Evolutionary conservation across 2,113 vertebrate species (phyloP), one percentile per base, ranked within the genome.

Genomic region (Lethenteron reissneri): DNA sequence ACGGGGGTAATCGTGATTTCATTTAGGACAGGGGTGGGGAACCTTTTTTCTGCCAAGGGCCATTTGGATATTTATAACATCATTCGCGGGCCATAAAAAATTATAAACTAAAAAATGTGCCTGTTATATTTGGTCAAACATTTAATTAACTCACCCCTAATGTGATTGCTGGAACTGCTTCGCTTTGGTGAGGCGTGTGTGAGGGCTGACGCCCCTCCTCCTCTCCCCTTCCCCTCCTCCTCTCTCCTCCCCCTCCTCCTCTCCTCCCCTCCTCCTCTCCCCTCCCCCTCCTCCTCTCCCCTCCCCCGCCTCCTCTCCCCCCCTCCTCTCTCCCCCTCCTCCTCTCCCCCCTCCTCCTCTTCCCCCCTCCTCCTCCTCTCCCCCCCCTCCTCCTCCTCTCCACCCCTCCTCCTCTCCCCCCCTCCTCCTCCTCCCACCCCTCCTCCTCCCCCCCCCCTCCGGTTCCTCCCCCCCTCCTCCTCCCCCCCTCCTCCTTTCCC

Each of bases 401-500:
- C 72, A 74, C n/a, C n/a, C n/a, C n/a, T n/a, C n/a, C 60, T 69
- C 72, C 57, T 70, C 58, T 41, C 70, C 15, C 9, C n/a, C 15
- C 72, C 56, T 71, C 73, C 57, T 71, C 15, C 58, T 58, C 21
- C 70, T 68, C 70, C 72, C 72, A 74, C 14, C 70, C 13, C 14
- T 13, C 13, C 70, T 70, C 25, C 70, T 70, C 14, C 3, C 14
- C 13, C 25, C 25, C 70, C 14, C 14, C 70, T 25, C 14, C 25
- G n/a, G n/a, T n/a, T 12, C 70, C 70, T 70, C 14, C 10, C 25
- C 3, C 60, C 17, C 3, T 60, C 10, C 21, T 10, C 3, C 58
- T 25, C 70, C 25, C 70, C 70, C 3, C 14, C 25, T 14, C 70
- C 12, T n/a, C 70, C 70, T 13, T 2, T 3, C 12, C 21, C 70